A percentile compares a stretch with the other conserved stretches of the same genome.
phyloP scores from a whole-genome alignment of 2,888 invertebrate species.

The Entomobrya proxima region DNA sequence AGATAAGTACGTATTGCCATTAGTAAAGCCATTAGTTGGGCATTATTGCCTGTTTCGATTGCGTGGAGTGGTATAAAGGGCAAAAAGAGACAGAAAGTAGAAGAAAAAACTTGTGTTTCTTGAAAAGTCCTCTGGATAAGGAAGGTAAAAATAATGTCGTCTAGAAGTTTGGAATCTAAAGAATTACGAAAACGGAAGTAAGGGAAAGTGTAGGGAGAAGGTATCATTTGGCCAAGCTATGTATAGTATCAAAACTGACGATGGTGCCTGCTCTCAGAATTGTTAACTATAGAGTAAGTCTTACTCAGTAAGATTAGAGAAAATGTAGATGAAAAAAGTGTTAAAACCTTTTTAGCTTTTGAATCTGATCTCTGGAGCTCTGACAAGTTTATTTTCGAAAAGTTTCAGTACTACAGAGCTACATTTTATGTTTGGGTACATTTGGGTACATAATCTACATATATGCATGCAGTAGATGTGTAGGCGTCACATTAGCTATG shows the following conservation, averaged over 20 bases:
- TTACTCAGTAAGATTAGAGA: not conserved
- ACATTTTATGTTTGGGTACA: not conserved
- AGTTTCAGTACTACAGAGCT: not conserved
- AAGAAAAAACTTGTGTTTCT: not conserved
- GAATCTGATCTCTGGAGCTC: not conserved
- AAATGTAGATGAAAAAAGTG: slow-evolving; percentile 18
- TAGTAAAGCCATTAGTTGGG: slow-evolving; percentile 41
- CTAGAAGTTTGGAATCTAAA: slow-evolving; percentile 41
- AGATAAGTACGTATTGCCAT: not conserved
- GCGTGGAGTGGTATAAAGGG: not conserved
- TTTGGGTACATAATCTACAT: not conserved
- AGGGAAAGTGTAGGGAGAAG: slow-evolving; percentile 49
- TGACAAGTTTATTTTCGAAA: not conserved
- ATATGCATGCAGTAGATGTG: not conserved
- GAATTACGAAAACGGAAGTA: slow-evolving; percentile 45
- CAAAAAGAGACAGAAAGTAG: not conserved
- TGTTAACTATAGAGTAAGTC: not conserved
- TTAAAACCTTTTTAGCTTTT: slow-evolving; percentile 27
- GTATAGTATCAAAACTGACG: not conserved
- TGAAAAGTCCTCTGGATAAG: not conserved
- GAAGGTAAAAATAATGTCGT: slow-evolving; percentile 33
- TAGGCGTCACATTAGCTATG: not conserved
- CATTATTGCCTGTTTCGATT: slow-evolving; percentile 49
- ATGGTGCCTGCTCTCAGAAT: too few species aligned
- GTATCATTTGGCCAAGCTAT: slow-evolving; percentile 50